A percentile compares a stretch with the other conserved stretches of the same genome.
Conservation (phyloP, 2,888 invertebrate genomes). For the Neoitamus cyanurus region DNA sequence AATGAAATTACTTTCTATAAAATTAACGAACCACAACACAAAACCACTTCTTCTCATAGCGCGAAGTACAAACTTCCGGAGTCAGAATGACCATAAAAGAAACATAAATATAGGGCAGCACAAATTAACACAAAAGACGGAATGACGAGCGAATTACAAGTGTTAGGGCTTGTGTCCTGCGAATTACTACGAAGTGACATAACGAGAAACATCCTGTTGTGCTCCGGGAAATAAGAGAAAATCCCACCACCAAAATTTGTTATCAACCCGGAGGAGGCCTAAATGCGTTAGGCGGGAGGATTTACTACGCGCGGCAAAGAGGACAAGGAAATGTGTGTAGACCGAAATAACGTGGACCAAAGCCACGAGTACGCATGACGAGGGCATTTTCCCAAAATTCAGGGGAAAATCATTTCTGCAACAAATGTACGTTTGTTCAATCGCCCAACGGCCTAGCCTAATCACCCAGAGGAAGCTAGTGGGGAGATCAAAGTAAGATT, state of each 20-base stretch:
- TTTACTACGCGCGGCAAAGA: neutral
- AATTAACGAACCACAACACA: neutral
- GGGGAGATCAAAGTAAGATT: neutral
- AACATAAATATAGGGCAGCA: neutral
- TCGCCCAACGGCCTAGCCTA: neutral
- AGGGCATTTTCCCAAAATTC: neutral
- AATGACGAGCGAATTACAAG: conserved; percentile 33
- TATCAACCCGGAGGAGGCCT: conserved; percentile 3
- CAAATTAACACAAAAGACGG: neutral
- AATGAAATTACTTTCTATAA: no score
- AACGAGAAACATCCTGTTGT: conserved; percentile 11
- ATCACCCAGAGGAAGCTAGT: neutral
- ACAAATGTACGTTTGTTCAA: neutral
- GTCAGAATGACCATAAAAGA: neutral
- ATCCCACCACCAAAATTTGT: conserved; percentile 23
- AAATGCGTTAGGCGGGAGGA: neutral
- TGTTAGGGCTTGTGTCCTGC: conserved; percentile 38
- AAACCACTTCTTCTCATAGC: neutral
- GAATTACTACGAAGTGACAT: conserved; percentile 46
- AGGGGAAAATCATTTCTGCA: neutral
- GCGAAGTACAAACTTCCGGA: neutral
- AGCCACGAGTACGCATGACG: neutral
- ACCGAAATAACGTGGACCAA: neutral
- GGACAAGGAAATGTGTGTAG: neutral
- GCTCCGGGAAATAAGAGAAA: neutral